These are phyloP conservation scores for Nasua narica DNA, from an alignment of 2,797 vertebrate genomes.

Conservation along the genomic window DNA sequence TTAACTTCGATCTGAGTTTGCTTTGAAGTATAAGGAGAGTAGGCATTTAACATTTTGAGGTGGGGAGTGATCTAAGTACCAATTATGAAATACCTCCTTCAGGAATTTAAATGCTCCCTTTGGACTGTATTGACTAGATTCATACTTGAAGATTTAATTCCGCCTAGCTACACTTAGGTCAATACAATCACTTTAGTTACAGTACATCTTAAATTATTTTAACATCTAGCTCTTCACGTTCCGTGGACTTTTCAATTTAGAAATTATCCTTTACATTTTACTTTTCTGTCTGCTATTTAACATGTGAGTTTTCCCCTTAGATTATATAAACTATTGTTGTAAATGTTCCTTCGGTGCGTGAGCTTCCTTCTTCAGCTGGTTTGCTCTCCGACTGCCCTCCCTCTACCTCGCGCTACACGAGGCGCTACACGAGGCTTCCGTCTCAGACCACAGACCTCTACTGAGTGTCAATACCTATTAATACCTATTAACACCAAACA, in stretches of 20 bases:
- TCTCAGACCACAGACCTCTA: not conserved
- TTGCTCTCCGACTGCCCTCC: not conserved
- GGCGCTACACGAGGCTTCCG: not conserved
- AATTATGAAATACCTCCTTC: not conserved
- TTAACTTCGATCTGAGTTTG: not conserved
- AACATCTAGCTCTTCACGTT: not conserved
- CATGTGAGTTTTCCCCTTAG: not conserved
- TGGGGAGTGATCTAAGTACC: not conserved
- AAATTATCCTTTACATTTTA: not conserved
- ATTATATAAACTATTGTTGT: not conserved
- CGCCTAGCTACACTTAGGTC: not conserved
- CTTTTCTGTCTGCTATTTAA: not conserved
- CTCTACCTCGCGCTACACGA: no score
- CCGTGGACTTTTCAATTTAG: not conserved
- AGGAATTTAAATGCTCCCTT: not conserved
- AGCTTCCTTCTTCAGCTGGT: not conserved
- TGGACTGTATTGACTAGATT: not conserved
- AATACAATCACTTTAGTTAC: not conserved
- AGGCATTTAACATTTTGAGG: not conserved
- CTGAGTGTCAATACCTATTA: not conserved
- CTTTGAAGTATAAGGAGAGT: not conserved
- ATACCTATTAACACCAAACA: not conserved
- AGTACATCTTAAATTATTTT: not conserved
- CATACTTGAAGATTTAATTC: constrained; percentile 13
- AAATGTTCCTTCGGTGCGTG: not conserved